A percentile compares a stretch with the other conserved stretches of the same genome.
These are phyloP conservation scores for Fragum sueziense DNA, from an alignment of 2,888 invertebrate species.

Conservation along the genomic window DNA sequence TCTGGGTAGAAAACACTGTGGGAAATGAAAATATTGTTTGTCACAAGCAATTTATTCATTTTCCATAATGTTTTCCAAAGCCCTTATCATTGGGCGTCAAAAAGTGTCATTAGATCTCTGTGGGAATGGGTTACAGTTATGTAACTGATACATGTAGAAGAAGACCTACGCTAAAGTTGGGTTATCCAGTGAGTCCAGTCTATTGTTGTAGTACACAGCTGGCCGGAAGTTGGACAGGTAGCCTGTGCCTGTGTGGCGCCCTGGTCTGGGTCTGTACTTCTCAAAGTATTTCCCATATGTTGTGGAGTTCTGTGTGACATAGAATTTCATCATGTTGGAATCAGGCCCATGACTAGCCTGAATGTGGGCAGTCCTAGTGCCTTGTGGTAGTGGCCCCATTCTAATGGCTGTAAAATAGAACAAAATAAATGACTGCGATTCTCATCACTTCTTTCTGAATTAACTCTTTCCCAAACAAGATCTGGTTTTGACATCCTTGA, in stretches of 20 bases:
- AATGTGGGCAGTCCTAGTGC: conserved; percentile 77
- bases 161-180: conserved; percentile 79
- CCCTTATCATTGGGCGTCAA: too few relatives aligned
- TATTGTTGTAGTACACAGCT: conserved; percentile 79
- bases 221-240: conserved; percentile 81
- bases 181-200: conserved; percentile 81
- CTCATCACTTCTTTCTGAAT: too few relatives aligned
- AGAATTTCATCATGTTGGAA: conserved; percentile 81
- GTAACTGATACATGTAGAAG: background rate
- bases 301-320: conserved; percentile 80
- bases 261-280: conserved; percentile 79
- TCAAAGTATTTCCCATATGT: conserved; percentile 79
- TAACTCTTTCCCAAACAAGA: too few relatives aligned
- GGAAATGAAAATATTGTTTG: too few relatives aligned
- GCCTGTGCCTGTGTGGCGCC: conserved; percentile 80
- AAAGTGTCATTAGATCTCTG: background rate
- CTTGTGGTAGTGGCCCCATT: conserved; percentile 78
- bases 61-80: too few relatives aligned
- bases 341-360: conserved; percentile 80
- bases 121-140: background rate
- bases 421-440: background rate
- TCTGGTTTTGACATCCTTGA: too few relatives aligned
- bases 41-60: too few relatives aligned
- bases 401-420: conserved; percentile 32
- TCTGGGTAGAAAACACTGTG: too few relatives aligned